Percentiles rank a stretch among this genome's conserved stretches.
These are phyloP conservation scores for Tetanocera ferruginea DNA, from an alignment of 2,888 invertebrate genomes.

Conservation along the genomic window DNA sequence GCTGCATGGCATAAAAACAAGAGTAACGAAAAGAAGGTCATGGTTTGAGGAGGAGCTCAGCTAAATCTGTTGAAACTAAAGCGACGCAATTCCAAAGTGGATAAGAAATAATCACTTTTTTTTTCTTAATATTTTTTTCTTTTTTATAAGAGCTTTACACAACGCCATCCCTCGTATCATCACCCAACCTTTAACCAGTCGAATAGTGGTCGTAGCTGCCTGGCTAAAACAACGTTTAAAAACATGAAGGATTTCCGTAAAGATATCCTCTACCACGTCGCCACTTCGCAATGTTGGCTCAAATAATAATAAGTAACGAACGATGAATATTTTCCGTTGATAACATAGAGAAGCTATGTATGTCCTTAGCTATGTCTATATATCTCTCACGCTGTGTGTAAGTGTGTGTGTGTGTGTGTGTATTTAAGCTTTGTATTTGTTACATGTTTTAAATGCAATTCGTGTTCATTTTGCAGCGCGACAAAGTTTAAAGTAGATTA, in stretches of 20 bases:
- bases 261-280: slow-evolving; percentile 51
- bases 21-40: not conserved
- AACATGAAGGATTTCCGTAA: slow-evolving; percentile 57
- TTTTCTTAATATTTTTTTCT: too few species aligned
- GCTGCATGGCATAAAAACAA: not conserved
- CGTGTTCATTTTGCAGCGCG: slow-evolving; percentile 55
- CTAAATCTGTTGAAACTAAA: slow-evolving; percentile 30
- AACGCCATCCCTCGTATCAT: not conserved
- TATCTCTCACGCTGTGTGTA: not conserved
- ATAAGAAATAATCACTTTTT: slow-evolving; percentile 50
- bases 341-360: not conserved
- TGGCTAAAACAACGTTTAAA: slow-evolving; percentile 27
- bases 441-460: slow-evolving; percentile 53
- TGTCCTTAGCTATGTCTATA: not conserved
- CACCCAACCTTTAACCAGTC: not conserved
- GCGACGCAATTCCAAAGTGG: slow-evolving; percentile 54
- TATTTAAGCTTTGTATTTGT: not conserved
- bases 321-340: slow-evolving; percentile 34
- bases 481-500: slow-evolving; percentile 64
- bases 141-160: not conserved
- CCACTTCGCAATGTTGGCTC: slow-evolving; percentile 17
- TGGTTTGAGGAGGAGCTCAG: not conserved
- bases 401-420: slow-evolving; percentile 47
- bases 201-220: not conserved
- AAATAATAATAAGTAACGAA: slow-evolving; percentile 32